Conservation (phyloP, 2,797 vertebrate species). For the Todus mexicanus region DNA sequence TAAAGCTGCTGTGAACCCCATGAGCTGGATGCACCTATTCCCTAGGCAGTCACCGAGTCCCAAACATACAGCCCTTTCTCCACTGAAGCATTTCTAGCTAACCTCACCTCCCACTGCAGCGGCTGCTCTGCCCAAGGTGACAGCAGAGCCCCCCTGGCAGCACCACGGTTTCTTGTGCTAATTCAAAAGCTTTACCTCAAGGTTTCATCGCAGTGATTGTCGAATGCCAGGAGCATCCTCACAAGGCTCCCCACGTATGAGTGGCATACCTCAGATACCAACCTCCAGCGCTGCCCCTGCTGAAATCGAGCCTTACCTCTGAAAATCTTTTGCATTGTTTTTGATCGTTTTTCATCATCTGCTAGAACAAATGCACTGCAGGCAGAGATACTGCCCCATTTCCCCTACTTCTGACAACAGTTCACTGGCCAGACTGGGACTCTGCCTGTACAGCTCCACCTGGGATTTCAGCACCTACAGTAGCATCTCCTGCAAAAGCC, state of each 20-base stretch:
- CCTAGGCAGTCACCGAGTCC: background rate
- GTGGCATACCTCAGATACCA: background rate
- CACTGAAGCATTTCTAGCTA: too few species aligned
- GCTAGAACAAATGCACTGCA: too few species aligned
- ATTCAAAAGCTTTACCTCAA: background rate
- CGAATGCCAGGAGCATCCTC: background rate
- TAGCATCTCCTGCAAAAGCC: fast-evolving
- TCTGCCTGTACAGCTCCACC: background rate
- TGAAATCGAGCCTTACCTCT: background rate
- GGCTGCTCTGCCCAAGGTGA: too few species aligned
- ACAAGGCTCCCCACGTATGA: background rate
- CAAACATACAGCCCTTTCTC: background rate
- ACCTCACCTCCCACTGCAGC: fast-evolving
- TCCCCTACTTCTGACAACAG: fast-evolving
- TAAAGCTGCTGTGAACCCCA: background rate
- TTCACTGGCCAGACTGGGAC: background rate
- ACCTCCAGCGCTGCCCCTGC: background rate
- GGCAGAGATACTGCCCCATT: background rate
- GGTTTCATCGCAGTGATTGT: background rate
- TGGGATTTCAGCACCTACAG: background rate
- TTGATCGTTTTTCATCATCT: background rate
- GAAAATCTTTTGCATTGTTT: background rate
- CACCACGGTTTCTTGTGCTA: background rate
- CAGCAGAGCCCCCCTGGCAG: too few species aligned
- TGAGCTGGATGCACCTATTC: background rate